A percentile compares a stretch with the other conserved stretches of the same genome.
These are phyloP conservation scores for Scaptomyza caliginosa DNA, from an alignment of 2,888 invertebrate genomes.

Conservation along the genomic window DNA sequence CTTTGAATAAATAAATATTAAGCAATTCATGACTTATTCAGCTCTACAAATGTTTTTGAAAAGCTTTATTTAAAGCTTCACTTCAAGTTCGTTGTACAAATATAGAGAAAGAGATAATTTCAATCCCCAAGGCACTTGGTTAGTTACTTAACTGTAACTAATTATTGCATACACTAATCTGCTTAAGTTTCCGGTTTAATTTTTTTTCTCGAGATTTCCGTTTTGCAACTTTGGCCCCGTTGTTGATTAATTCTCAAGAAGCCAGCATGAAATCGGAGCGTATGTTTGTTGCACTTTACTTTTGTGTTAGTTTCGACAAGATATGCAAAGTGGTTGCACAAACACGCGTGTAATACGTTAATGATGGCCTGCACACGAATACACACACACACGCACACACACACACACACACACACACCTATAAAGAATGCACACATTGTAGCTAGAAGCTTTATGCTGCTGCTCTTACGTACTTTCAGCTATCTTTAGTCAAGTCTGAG, in stretches of 20 bases:
- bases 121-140: not conserved
- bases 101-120: not conserved
- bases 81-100: too few species aligned
- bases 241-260: constrained; percentile 28
- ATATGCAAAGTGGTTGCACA: constrained; percentile 68
- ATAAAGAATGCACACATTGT: constrained; percentile 63
- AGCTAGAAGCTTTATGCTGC: constrained; percentile 52
- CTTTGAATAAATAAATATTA: not conserved
- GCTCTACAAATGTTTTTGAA: too few species aligned
- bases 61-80: too few species aligned
- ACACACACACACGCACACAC: constrained; percentile 4
- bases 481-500: constrained; percentile 49
- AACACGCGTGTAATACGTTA: constrained; percentile 70
- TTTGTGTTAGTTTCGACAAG: constrained; percentile 8
- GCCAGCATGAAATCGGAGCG: constrained; percentile 23
- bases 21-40: too few species aligned
- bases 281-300: not conserved
- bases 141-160: not conserved
- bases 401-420: not conserved
- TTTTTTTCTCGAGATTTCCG: not conserved
- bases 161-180: not conserved
- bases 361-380: constrained; percentile 53
- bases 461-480: constrained; percentile 6
- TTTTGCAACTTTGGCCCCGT: not conserved
- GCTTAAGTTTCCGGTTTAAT: not conserved